These are phyloP conservation scores for Stictonetta naevosa DNA, from an alignment of 2,113 vertebrate genomes.

Conservation along the genomic window DNA sequence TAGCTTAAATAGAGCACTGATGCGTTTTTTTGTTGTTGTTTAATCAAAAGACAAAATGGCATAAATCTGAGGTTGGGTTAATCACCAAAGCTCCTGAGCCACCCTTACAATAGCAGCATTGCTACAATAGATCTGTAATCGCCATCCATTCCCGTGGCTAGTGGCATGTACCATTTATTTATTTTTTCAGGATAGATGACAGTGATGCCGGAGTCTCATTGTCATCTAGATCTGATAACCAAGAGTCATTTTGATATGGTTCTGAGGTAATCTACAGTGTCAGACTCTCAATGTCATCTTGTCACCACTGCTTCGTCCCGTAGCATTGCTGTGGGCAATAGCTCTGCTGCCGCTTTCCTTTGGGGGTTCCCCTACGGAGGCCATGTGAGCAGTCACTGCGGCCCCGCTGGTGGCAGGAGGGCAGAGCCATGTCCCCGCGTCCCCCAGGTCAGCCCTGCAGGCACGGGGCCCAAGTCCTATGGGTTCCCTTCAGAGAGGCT, in stretches of 20 bases:
- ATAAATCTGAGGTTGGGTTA: neutral
- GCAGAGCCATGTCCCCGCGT: fast-evolving
- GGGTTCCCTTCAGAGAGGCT: too few species aligned
- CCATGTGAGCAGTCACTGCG: neutral
- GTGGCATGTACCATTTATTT: conserved; percentile 33
- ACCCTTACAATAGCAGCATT: neutral
- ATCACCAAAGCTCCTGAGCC: neutral
- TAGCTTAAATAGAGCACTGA: neutral
- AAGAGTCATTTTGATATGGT: conserved; percentile 50
- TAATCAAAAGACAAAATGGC: neutral
- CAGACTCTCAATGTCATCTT: conserved; percentile 63
- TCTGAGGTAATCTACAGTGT: conserved; percentile 62
- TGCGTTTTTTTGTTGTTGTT: neutral
- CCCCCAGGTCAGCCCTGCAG: neutral
- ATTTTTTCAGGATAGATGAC: conserved; percentile 56
- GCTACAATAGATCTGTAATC: neutral
- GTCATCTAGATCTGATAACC: conserved; percentile 67
- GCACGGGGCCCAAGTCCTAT: too few species aligned
- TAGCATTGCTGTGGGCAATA: conserved; percentile 10
- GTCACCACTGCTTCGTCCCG: conserved; percentile 50
- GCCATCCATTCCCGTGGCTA: conserved; percentile 7
- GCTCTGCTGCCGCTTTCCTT: conserved; percentile 30
- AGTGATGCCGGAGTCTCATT: conserved; percentile 38
- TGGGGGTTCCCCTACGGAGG: neutral
- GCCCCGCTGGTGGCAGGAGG: fast-evolving